phyloP scores from a whole-genome alignment of 2,888 invertebrate species.

The Hypolimnas misippus region DNA sequence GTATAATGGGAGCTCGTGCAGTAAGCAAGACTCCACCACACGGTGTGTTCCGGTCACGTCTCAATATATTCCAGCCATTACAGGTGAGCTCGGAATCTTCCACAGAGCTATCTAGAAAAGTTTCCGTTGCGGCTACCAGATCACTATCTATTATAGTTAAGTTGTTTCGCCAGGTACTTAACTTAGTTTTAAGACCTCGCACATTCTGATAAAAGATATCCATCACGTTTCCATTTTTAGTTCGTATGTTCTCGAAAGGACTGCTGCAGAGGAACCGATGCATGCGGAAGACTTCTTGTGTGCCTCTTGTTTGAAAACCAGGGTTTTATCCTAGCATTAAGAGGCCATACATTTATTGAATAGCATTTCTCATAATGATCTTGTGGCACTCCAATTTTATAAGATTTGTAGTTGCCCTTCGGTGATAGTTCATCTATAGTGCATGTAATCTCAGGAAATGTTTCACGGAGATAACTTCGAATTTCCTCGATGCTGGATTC shows the following conservation, averaged over 20 bases:
- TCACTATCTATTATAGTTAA: conserved; percentile 14
- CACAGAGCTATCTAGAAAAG: conserved; percentile 15
- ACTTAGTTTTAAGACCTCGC: conserved; percentile 35
- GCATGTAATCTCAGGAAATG: conserved; percentile 32
- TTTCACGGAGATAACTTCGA: conserved; percentile 25
- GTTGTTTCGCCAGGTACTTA: conserved; percentile 25
- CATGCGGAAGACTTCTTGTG: background rate
- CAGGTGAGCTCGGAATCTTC: conserved; percentile 26
- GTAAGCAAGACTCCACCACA: background rate
- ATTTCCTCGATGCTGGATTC: conserved; percentile 33
- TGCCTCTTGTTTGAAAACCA: conserved; percentile 30
- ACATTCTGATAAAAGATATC: conserved; percentile 35
- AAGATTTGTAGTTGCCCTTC: conserved; percentile 42
- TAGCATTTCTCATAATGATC: conserved; percentile 32
- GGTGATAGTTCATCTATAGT: conserved; percentile 41
- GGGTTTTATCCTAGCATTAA: conserved; percentile 39
- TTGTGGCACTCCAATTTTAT: conserved; percentile 37
- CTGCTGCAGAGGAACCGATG: conserved; percentile 3
- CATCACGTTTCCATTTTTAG: background rate
- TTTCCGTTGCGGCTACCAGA: conserved; percentile 27
- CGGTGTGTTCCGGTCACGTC: conserved; percentile 24
- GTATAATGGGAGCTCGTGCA: conserved; percentile 22
- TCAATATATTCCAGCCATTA: conserved; percentile 31
- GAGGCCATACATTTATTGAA: conserved; percentile 37
- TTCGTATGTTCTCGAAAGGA: conserved; percentile 17